A percentile compares a stretch with the other conserved stretches of the same genome.
phyloP scores from a whole-genome alignment of 2,797 vertebrate species.

The Sciaenops ocellatus region DNA sequence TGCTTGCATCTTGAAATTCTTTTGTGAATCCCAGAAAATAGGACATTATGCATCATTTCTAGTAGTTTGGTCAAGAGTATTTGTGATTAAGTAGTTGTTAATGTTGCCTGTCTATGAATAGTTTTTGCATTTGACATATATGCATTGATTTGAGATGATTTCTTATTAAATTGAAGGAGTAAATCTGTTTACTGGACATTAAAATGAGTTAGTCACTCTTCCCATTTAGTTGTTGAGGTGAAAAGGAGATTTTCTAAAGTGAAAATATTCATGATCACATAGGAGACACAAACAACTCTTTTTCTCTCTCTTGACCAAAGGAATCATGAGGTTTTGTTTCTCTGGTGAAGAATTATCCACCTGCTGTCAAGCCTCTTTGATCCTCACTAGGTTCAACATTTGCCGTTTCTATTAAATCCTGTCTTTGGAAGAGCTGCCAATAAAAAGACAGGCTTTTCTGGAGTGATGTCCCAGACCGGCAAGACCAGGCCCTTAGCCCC shows the following conservation, averaged over 20 bases:
- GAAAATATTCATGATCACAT: not conserved
- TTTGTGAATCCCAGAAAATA: not conserved
- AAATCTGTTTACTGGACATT: not conserved
- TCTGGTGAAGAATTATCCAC: constrained; percentile 47
- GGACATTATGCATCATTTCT: not conserved
- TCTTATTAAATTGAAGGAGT: not conserved
- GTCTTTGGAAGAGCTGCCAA: constrained; percentile 76
- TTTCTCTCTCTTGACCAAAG: constrained; percentile 5
- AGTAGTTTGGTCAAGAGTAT: not conserved
- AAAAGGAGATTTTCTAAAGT: not conserved
- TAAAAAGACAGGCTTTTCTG: constrained; percentile 66
- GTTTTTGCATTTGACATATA: not conserved
- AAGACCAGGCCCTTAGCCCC: constrained; percentile 64
- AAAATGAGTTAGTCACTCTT: not conserved
- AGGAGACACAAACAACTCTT: constrained; percentile 11
- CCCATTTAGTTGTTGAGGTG: not conserved
- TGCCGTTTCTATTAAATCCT: constrained; percentile 74
- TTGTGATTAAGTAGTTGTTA: not conserved
- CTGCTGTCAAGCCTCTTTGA: constrained; percentile 73
- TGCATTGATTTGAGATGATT: not conserved
- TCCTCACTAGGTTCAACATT: constrained; percentile 67
- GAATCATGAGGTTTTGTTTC: constrained; percentile 55
- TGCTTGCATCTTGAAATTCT: constrained; percentile 31
- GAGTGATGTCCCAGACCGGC: constrained; percentile 65
- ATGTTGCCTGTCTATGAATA: not conserved